Percentiles rank a stretch among this genome's conserved stretches.
Conservation (phyloP, 2,113 vertebrate species). For the Chionodraco myersi region DNA sequence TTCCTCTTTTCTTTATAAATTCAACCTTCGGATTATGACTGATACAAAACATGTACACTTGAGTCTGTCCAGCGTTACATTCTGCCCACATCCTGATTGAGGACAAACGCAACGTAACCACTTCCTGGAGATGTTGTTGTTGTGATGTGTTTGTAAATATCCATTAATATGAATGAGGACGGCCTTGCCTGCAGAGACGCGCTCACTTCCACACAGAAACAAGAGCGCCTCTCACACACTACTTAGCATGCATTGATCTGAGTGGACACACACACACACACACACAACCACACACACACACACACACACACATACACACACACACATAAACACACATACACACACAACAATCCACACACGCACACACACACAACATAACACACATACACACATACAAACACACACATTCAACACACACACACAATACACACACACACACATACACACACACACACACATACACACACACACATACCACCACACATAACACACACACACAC, state of each 20-base stretch:
- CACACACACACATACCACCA: too few species aligned
- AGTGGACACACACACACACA: not conserved
- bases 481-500: too few species aligned
- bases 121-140: not conserved
- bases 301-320: too few species aligned
- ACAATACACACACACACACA: too few species aligned
- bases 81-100: too few species aligned
- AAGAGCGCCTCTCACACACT: slow-evolving; percentile 1
- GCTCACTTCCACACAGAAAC: not conserved
- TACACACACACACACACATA: too few species aligned
- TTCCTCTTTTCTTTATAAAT: too few species aligned
- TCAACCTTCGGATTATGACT: not conserved
- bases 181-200: slow-evolving; percentile 17
- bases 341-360: too few species aligned
- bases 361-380: too few species aligned
- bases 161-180: slow-evolving; percentile 13
- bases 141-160: slow-evolving; percentile 16
- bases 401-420: not conserved
- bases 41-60: not conserved
- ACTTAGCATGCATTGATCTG: not conserved
- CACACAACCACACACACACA: not conserved
- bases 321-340: too few species aligned
- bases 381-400: not conserved
- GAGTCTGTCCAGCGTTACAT: too few species aligned
- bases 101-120: not conserved